Evolutionary conservation across 2,888 invertebrate species (phyloP).

Genomic region (Trachelus stipa): DNA sequence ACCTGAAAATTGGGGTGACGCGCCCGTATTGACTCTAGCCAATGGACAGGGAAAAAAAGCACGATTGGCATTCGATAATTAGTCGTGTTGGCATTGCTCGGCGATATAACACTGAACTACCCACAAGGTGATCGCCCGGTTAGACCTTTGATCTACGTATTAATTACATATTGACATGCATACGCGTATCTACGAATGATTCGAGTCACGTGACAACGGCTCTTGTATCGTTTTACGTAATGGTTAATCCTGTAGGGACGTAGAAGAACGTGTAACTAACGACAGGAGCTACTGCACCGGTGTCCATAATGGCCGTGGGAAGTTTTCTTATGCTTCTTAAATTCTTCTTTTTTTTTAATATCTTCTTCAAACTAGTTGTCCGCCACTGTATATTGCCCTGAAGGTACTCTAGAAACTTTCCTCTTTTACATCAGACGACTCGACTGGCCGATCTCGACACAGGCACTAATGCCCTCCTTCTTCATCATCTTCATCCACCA

Average conservation of each 20-base stretch:
- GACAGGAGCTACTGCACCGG: background rate
- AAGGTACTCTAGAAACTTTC: background rate
- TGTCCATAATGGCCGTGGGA: background rate
- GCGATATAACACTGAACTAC: conserved; percentile 7
- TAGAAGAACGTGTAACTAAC: background rate
- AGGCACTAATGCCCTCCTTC: background rate
- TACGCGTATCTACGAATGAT: conserved; percentile 9
- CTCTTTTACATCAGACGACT: background rate
- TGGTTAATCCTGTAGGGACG: background rate
- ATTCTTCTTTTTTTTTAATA: background rate
- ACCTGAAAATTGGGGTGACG: background rate
- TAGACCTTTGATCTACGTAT: conserved; percentile 47
- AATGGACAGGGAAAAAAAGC: conserved; percentile 24
- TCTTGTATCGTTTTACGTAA: background rate
- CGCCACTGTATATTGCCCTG: background rate
- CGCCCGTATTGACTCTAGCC: background rate
- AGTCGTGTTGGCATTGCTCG: conserved; percentile 40
- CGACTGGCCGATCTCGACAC: background rate
- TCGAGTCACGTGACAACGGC: background rate
- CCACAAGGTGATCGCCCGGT: conserved; percentile 12
- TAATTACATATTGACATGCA: conserved; percentile 43
- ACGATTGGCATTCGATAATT: conserved; percentile 53
- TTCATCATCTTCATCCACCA: background rate
- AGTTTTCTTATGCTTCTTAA: background rate
- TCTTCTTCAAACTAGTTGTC: background rate